Base-by-base conservation (phyloP, 1,140 invertebrate species). In the Pemphigus obesinymphae region DNA sequence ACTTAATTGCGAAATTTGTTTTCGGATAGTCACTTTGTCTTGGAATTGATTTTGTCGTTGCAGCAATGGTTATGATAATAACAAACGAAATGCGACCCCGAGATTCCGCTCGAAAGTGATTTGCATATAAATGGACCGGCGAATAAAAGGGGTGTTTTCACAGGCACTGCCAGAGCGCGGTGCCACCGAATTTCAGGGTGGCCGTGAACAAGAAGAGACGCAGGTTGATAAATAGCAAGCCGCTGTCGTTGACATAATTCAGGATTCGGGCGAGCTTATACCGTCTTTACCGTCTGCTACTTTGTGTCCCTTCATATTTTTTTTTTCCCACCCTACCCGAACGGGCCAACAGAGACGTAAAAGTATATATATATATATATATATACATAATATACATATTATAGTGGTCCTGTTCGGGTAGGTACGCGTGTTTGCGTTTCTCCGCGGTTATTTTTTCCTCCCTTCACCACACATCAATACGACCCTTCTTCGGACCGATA, bases 241-340 rank as follows among this genome's bases (percentile, higher is more conserved):
- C 55, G 26, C 76, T 80, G 76, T 34, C 55, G 76, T 80, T 80
- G 76, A 80, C 76, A 80, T 80, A 80, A 80, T 63, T 80, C 76
- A 80, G 55, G 76, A 80, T 80, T 80, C 76, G 31, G n/a, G 50
- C 31, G 55, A 43, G 76, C 31, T 80, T 80, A 80, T 63, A 80
- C 76, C 55, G 78, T 58, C 70, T 73, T 50, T 61, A 45, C 40
- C 55, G 55, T 45, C 82, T 83, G 29, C 81, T 81, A 53, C 43
- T 78, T 43, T 63, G 73, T 58, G 55, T 80, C 37, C 20, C n/a
- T 76, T 76, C 73, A 76, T 76, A n/a, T 55, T 58, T 76, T 76
- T 55, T 73, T 76, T 10, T 10, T 68, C 45, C 11, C 11, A 7
- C 20, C 13, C 43, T 50, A 20, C 4, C 23, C 70, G 23, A 55